Base-by-base conservation (phyloP, 2,113 vertebrate species). In the Egretta garzetta region DNA sequence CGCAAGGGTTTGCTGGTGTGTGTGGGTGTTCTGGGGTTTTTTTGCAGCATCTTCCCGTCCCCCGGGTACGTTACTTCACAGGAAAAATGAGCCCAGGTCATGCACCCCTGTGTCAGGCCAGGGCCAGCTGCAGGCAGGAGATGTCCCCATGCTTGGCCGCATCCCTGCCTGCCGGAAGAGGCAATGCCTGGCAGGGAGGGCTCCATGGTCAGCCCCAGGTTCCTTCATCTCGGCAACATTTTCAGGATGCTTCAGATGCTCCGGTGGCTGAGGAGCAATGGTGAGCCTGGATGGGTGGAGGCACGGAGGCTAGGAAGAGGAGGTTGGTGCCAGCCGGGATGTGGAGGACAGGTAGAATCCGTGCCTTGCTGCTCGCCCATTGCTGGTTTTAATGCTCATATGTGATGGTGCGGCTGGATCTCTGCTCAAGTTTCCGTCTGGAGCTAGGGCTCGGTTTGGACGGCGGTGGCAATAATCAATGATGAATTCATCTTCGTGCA, bases 161-260 rank as follows among this genome's bases (percentile, higher is more conserved):
- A 56, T 16, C 56, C 64, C 85, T 33, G 47, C 27, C 17, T 9
- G 58, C 15, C 1, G 1, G 9, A 55, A 75, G 49, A 63, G 56
- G 75, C 93, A 90, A 93, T 95, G 80, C 95, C 96, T 92, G 79
- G 90, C 23, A 27, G 93, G 94, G 87, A 14, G 87, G 79, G 67
- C 90, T 92, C 91, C 55, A 41, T 28, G 9, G 81, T 95, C 89
- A 91, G 94, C 90, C 88, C 50, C 76, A 5, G 72, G 87, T 43
- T 95, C 88, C 88, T 86, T 86, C 93, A 87, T 88, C 91, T 92
- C 27, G 17, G 94, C 88, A 80, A 96, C 88, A 96, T 96, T 93
- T 91, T 79, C 93, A 16, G 9, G 92, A 97, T 98, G 97, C 87
- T 91, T 96, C 1, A 15, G 88, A 95, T 97, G 95, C 83, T 47